Evolutionary conservation across 2,113 vertebrate genomes (phyloP).

Genomic region (Chamaea fasciata): DNA sequence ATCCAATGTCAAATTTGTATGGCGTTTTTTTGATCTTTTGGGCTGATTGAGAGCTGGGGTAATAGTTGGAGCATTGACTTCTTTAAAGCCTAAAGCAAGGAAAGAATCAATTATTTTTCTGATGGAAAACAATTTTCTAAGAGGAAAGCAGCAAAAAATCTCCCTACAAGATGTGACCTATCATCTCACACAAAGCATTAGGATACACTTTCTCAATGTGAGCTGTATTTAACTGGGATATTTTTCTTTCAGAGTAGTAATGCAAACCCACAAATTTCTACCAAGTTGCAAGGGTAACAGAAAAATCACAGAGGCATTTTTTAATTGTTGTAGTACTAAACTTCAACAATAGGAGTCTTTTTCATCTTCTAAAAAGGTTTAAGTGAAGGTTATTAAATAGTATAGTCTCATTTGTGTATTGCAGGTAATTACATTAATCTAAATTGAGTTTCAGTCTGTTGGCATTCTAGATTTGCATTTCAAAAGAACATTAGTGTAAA

Average conservation of each 20-base stretch:
- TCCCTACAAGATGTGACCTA: not conserved
- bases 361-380: slow-evolving; percentile 37
- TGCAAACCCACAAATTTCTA: not conserved
- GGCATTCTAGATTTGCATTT: slow-evolving; percentile 29
- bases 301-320: not conserved
- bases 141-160: not conserved
- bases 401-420: slow-evolving; percentile 31
- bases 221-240: not conserved
- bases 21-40: slow-evolving; percentile 78
- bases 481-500: slow-evolving; percentile 38
- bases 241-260: not conserved
- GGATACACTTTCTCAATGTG: not conserved
- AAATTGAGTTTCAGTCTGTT: slow-evolving; percentile 44
- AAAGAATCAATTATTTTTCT: not conserved
- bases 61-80: slow-evolving; percentile 57
- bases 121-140: not conserved
- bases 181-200: not conserved
- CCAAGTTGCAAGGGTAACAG: not conserved
- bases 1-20: slow-evolving; percentile 80
- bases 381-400: slow-evolving; percentile 42
- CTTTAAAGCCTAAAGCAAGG: slow-evolving; percentile 67
- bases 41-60: slow-evolving; percentile 68
- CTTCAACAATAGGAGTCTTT: slow-evolving; percentile 27
- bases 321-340: slow-evolving; percentile 28
- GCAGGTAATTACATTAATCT: slow-evolving; percentile 58